Evolutionary conservation across 2,888 invertebrate genomes (phyloP).

Genomic region (Euproctis similis): DNA sequence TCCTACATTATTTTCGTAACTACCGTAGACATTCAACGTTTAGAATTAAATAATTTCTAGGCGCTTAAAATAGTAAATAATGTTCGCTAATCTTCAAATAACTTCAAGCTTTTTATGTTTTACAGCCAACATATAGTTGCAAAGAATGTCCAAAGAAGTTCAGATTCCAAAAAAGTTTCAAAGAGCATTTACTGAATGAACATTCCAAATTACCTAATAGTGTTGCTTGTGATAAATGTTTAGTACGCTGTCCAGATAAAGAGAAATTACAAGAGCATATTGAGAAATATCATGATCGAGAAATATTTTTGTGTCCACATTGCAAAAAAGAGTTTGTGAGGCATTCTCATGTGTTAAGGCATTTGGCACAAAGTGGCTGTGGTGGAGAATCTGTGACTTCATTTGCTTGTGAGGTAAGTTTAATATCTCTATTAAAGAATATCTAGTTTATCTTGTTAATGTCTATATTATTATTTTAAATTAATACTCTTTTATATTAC

Average conservation of each 20-base stretch:
- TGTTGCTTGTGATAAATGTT: constrained; percentile 80
- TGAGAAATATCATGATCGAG: constrained; percentile 74
- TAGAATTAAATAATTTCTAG: constrained; percentile 4
- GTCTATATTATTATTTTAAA: not conserved
- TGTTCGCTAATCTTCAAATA: no score
- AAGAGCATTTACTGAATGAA: constrained; percentile 80
- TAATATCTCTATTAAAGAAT: constrained; percentile 4
- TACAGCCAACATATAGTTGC: constrained; percentile 42
- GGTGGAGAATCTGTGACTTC: constrained; percentile 58
- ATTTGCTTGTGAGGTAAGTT: constrained; percentile 57
- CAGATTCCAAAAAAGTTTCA: constrained; percentile 78
- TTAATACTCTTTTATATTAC: constrained; percentile 26
- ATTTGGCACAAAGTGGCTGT: constrained; percentile 81
- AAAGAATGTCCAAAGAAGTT: constrained; percentile 83
- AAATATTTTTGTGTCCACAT: constrained; percentile 76
- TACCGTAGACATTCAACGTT: constrained; percentile 5
- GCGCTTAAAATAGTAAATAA: no score
- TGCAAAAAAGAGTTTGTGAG: constrained; percentile 85
- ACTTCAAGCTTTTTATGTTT: no score
- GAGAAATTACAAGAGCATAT: constrained; percentile 80
- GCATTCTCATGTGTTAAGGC: constrained; percentile 83
- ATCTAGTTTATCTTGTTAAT: not conserved
- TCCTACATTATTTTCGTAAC: constrained; percentile 3
- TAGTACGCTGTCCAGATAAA: constrained; percentile 78
- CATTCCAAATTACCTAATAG: constrained; percentile 79